Evolutionary conservation across 1,140 invertebrate genomes (phyloP), one percentile per base, ranked within the genome.

Genomic region (Parasteatoda tepidariorum): DNA sequence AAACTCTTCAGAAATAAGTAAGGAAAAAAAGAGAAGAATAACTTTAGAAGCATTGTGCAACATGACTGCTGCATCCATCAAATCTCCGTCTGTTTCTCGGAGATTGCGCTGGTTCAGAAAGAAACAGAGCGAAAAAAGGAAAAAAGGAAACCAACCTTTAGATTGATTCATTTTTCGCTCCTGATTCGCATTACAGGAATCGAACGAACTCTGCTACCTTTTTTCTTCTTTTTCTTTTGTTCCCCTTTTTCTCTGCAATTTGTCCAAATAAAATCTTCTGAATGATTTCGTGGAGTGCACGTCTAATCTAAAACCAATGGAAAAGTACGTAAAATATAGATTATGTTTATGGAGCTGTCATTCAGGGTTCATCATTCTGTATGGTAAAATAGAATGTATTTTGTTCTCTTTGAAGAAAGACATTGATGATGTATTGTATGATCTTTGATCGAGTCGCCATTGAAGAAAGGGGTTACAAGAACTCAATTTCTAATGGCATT

Each of bases 291-390:
- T 24, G 18, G 15, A 31, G 41, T 22, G 28, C 6, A 7, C 28
- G 28, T 31, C 68, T 71, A 71, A 71, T 71, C 68, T 55, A 71
- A 71, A 71, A 71, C 68, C 68, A 71, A 71, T 71, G 68, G 48
- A n/a, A 57, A 71, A 28, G 18, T 30, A 9, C 31, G 41, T 48
- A 71, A 71, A n/a, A 41, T 31, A 71, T 55, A 57, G 26, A 71
- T 71, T 22, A 11, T 71, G 41, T 55, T 71, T 71, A 28, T 55
- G 41, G 28, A 28, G 26, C 55, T 55, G 68, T 71, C 28, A 55
- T 71, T 55, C 41, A 13, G 54, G 48, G 24, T 68, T n/a, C n/a
- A n/a, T n/a, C n/a, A n/a, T n/a, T n/a, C n/a, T n/a, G n/a, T n/a
- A n/a, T n/a, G n/a, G n/a, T n/a, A n/a, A n/a, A n/a, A n/a, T n/a